Conservation (phyloP, 2,113 vertebrate genomes). For the Chunga burmeisteri region DNA sequence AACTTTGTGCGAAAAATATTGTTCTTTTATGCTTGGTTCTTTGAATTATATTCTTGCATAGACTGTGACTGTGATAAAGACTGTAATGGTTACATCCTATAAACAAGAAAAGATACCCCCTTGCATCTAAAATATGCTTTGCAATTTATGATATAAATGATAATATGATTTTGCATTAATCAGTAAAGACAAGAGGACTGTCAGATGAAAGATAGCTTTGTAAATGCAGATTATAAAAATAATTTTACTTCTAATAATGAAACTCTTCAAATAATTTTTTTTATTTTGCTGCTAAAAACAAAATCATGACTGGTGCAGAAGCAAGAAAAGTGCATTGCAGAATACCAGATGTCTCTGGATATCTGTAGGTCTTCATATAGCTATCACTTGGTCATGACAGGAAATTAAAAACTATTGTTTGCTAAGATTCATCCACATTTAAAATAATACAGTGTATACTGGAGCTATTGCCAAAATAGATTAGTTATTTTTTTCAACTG, state of each 20-base stretch:
- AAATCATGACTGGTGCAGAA: neutral
- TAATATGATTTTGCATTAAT: neutral
- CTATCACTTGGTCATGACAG: neutral
- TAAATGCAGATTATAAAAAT: neutral
- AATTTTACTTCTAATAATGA: neutral
- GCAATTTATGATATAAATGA: neutral
- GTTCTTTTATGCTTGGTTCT: neutral
- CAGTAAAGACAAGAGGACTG: neutral
- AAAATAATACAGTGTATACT: neutral
- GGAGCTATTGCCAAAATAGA: neutral
- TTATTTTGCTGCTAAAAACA: neutral
- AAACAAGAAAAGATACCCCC: neutral
- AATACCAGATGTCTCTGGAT: neutral
- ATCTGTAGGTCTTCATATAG: neutral
- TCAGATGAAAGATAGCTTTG: neutral
- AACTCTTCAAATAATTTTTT: neutral
- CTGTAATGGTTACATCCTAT: neutral
- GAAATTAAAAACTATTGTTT: neutral
- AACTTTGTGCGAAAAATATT: neutral
- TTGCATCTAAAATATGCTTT: neutral
- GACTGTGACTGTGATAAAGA: neutral
- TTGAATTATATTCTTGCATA: neutral
- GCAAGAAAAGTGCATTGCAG: neutral
- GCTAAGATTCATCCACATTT: neutral
- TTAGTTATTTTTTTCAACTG: neutral